Evolutionary conservation across 2,888 invertebrate genomes (phyloP).

Genomic region (Synanthedon andrenaeformis): DNA sequence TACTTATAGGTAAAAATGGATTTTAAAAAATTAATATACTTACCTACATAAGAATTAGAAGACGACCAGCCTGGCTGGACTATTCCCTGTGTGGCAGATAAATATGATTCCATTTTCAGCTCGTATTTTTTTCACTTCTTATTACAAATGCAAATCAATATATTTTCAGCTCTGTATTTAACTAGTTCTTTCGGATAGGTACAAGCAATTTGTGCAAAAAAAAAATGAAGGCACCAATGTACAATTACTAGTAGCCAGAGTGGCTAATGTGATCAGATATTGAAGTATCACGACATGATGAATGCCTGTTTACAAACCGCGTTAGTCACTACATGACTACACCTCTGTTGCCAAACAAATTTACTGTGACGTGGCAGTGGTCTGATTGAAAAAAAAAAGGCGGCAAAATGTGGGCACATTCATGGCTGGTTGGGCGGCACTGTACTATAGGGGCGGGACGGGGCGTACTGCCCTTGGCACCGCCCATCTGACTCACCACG

Average conservation of each 20-base stretch:
- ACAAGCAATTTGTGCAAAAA: neutral
- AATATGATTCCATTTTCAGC: too few species aligned
- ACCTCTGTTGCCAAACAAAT: constrained; percentile 57
- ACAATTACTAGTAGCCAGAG: neutral
- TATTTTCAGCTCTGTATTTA: too few species aligned
- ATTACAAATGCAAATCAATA: too few species aligned
- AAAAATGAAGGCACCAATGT: neutral
- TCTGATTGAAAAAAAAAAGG: constrained; percentile 53
- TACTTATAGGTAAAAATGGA: too few species aligned
- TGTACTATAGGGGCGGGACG: constrained; percentile 23
- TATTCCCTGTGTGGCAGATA: too few species aligned
- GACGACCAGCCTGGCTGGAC: too few species aligned
- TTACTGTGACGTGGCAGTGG: constrained; percentile 46
- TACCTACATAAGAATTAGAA: too few species aligned
- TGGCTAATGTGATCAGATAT: neutral
- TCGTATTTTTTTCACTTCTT: too few species aligned
- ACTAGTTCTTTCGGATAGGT: too few species aligned
- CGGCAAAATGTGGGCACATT: constrained; percentile 53
- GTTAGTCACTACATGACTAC: constrained; percentile 26
- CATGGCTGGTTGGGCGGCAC: constrained; percentile 58
- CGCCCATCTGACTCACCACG: constrained; percentile 55
- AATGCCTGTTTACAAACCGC: constrained; percentile 13
- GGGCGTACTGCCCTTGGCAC: constrained; percentile 63
- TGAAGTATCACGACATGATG: neutral
- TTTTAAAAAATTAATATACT: too few species aligned